phyloP scores from a whole-genome alignment of 2,888 invertebrate genomes.

The Dryocosmus kuriphilus region DNA sequence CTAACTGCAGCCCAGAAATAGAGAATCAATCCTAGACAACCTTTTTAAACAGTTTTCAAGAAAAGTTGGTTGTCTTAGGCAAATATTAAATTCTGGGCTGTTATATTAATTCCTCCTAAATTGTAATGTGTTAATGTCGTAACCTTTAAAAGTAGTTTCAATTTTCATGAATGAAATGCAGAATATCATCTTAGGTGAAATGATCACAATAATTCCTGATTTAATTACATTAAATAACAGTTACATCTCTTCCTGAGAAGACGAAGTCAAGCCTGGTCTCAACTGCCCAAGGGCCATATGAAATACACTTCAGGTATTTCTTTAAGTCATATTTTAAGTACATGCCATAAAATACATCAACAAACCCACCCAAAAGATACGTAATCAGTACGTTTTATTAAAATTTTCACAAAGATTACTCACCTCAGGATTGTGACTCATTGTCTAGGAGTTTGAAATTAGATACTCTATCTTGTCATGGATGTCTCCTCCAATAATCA shows the following conservation, averaged over 20 bases:
- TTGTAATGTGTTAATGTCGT: neutral
- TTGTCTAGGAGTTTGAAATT: constrained; percentile 76
- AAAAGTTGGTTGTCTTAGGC: constrained; percentile 66
- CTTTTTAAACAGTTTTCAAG: constrained; percentile 49
- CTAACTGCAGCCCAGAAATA: constrained; percentile 69
- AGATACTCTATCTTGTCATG: constrained; percentile 75
- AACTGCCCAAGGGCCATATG: neutral
- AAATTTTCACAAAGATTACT: constrained; percentile 75
- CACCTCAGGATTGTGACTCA: constrained; percentile 74
- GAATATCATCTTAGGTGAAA: neutral
- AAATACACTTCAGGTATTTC: neutral
- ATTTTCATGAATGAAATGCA: neutral
- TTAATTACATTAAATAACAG: neutral
- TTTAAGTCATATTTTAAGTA: neutral
- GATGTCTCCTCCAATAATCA: constrained; percentile 74
- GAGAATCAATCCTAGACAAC: constrained; percentile 70
- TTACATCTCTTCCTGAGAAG: neutral
- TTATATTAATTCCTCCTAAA: constrained; percentile 38
- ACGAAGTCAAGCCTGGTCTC: neutral
- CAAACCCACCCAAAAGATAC: constrained; percentile 72
- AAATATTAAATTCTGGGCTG: constrained; percentile 67
- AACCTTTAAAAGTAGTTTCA: neutral
- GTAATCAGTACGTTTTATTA: constrained; percentile 70
- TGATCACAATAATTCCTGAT: neutral
- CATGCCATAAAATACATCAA: constrained; percentile 11